A percentile compares a stretch with the other conserved stretches of the same genome.
phyloP scores from a whole-genome alignment of 2,888 invertebrate species.

The Meliscaeva auricollis region DNA sequence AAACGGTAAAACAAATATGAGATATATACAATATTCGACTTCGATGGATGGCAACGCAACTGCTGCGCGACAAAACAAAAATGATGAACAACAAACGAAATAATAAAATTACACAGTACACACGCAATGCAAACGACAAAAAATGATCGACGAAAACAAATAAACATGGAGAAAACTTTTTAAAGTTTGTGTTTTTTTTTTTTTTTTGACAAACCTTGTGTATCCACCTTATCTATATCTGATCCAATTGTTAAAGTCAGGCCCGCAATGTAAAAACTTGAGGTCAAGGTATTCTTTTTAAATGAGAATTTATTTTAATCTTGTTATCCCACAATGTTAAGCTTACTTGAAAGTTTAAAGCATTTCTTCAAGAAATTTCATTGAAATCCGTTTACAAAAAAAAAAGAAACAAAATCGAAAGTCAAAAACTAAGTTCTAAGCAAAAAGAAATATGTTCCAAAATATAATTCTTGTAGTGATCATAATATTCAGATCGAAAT shows the following conservation, averaged over 20 bases:
- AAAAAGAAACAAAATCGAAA: too few species aligned
- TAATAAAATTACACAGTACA: conserved; percentile 12
- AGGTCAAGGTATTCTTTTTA: too few species aligned
- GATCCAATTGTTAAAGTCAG: not conserved
- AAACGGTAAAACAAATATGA: conserved; percentile 19
- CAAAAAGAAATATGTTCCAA: too few species aligned
- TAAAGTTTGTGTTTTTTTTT: not conserved
- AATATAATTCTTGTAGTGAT: too few species aligned
- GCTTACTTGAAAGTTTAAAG: too few species aligned
- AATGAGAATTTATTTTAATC: too few species aligned
- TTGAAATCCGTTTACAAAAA: too few species aligned
- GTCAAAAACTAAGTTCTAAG: too few species aligned
- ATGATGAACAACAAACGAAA: conserved; percentile 12
- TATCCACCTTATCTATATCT: not conserved
- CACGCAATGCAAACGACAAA: conserved; percentile 25
- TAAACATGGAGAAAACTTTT: not conserved
- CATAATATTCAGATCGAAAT: too few species aligned
- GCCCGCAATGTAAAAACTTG: not conserved
- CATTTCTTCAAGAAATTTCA: too few species aligned
- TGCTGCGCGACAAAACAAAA: not conserved
- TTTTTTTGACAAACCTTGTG: conserved; percentile 5
- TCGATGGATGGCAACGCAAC: not conserved
- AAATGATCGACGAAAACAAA: conserved; percentile 23
- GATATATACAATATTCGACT: not conserved
- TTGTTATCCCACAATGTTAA: too few species aligned